A percentile compares a stretch with the other conserved stretches of the same genome.
Evolutionary conservation across 2,113 vertebrate genomes (phyloP).

Genomic region (Vulpes lagopus): DNA sequence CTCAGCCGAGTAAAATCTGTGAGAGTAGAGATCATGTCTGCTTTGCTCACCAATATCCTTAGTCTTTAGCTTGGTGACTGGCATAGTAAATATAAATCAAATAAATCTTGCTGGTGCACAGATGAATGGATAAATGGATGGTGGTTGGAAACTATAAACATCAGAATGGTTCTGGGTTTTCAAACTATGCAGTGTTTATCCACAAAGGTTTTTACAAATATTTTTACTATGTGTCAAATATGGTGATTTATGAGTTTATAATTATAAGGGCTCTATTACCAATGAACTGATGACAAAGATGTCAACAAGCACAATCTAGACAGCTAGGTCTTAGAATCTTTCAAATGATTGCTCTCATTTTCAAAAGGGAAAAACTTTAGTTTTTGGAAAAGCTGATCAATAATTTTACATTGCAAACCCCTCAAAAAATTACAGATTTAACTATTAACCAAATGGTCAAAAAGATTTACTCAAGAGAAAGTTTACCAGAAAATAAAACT

Average conservation of each 20-base stretch:
- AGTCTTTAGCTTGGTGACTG: neutral
- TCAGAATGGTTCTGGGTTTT: neutral
- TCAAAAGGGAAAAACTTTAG: neutral
- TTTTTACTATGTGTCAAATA: neutral
- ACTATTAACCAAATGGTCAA: neutral
- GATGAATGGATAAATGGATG: neutral
- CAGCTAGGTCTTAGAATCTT: neutral
- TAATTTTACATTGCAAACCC: neutral
- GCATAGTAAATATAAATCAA: neutral
- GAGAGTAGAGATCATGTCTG: neutral
- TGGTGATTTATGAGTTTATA: neutral
- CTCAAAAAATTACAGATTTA: neutral
- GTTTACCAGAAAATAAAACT: neutral
- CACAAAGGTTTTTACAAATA: neutral
- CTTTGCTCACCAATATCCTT: neutral
- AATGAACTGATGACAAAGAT: neutral
- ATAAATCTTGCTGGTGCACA: neutral
- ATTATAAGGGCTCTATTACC: neutral
- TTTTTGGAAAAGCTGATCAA: neutral
- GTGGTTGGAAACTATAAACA: neutral
- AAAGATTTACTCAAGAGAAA: neutral
- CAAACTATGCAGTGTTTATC: neutral
- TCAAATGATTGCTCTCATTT: neutral
- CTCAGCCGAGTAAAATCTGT: neutral
- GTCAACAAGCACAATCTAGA: neutral